Conservation (phyloP, 2,797 vertebrate species). For the Mareca penelope region DNA sequence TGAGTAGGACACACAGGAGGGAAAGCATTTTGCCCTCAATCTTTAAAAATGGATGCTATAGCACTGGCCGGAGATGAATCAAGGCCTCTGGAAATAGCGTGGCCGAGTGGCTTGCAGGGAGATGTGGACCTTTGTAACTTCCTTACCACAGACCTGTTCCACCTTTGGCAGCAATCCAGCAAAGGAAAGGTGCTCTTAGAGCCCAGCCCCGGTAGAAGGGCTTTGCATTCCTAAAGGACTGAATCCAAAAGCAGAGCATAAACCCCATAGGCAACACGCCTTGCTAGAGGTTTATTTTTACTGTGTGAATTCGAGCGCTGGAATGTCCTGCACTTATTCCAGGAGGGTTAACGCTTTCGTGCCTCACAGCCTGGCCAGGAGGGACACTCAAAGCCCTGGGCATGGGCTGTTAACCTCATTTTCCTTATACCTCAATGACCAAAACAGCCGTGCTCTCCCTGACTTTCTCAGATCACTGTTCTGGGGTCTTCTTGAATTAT, state of each 20-base stretch:
- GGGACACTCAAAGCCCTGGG: rapidly evolving
- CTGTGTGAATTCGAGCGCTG: neutral
- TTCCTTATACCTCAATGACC: neutral
- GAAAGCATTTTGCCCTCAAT: neutral
- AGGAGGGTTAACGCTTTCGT: constrained; percentile 28
- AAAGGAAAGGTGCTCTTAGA: neutral
- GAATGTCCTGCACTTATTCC: constrained; percentile 28
- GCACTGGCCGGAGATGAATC: neutral
- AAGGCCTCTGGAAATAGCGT: neutral
- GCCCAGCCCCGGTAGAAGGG: neutral
- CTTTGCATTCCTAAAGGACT: constrained; percentile 26
- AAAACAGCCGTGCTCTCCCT: neutral
- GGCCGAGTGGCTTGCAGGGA: neutral
- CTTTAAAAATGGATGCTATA: neutral
- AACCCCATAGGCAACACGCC: neutral
- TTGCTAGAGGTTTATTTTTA: constrained; percentile 41
- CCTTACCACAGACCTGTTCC: neutral
- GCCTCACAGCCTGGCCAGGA: neutral
- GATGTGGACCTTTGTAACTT: neutral
- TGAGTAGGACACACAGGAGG: neutral
- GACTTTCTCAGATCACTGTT: neutral
- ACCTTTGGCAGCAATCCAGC: rapidly evolving
- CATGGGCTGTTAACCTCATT: neutral
- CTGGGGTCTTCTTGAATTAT: neutral
- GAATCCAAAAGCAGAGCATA: constrained; percentile 30